phyloP scores from a whole-genome alignment of 2,113 vertebrate genomes.

The Dicrurus megarhynchus region DNA sequence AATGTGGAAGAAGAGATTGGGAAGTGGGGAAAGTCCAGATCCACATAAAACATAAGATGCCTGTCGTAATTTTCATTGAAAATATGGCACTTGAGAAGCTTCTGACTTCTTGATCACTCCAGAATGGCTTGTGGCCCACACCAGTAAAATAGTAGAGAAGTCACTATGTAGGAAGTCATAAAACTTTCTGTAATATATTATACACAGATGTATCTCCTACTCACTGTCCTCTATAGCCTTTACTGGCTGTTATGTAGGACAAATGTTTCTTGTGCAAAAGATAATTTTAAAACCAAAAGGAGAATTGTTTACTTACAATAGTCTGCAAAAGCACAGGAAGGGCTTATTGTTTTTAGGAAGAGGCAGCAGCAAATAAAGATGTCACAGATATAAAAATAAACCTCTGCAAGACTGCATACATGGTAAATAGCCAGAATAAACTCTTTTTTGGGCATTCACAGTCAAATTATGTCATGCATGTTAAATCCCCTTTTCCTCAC shows the following conservation, averaged over 20 bases:
- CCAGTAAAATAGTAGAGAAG: background rate
- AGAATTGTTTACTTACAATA: conserved; percentile 1
- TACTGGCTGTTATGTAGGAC: conserved; percentile 2
- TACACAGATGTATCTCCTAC: background rate
- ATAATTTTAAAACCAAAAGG: conserved; percentile 29
- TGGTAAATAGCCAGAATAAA: background rate
- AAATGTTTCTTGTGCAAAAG: background rate
- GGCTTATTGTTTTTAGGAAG: conserved; percentile 8
- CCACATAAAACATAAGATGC: background rate
- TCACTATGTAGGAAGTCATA: background rate
- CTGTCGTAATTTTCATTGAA: background rate
- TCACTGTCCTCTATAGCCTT: background rate
- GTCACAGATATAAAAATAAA: conserved; percentile 16
- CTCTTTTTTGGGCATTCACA: background rate
- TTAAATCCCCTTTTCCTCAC: background rate
- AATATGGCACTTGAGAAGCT: background rate
- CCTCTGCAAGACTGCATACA: background rate
- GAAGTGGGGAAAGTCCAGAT: background rate
- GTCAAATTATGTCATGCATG: background rate
- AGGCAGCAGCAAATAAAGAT: background rate
- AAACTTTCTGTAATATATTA: background rate
- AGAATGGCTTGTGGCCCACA: background rate
- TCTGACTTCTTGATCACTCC: background rate
- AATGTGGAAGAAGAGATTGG: background rate
- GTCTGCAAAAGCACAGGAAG: conserved; percentile 12